Base-by-base conservation (phyloP, 2,888 invertebrate genomes). In the Drosophila diplacantha region DNA sequence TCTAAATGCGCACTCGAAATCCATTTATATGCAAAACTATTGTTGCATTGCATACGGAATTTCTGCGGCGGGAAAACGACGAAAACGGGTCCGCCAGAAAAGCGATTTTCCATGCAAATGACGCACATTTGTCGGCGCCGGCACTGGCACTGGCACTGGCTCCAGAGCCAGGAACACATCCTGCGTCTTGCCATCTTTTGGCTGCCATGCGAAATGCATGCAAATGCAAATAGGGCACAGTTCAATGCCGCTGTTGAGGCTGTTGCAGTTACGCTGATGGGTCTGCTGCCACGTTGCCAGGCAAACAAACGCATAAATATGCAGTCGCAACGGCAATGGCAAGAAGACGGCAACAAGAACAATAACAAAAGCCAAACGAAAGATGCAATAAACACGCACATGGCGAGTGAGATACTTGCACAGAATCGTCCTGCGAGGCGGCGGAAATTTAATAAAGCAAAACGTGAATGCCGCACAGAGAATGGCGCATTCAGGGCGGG, bases 21-120 rank as follows among this genome's bases (percentile, higher is more conserved):
- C 81, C 75, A 85, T 85, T 85, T 85, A 83, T 85, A 85, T 86
- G 85, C 85, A 85, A 86, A 85, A 85, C 83, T 85, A 81, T 86
- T 85, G 77, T 83, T 85, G 75, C 81, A 75, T 74, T 72, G 82
- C 85, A 85, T 85, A 78, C 81, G 47, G 76, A 85, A 85, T 81
- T 76, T 74, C 71, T 80, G 80, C 74, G 74, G 81, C 64, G 47
- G 37, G 32, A 20, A 41, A 34, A 31, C 32, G 34, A 50, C 39
- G 49, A 50, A 41, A 60, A 37, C 44, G 59, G 38, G 64, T 37
- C 52, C 47, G 60, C 52, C 69, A 54, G 71, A 68, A 73, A 76
- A 83, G 70, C 79, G 76, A 81, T 83, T 85, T 85, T 77, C 83
- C 84, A 85, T 85, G 85, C 85, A 85, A 85, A 85, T 85, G 76